Evolutionary conservation across 2,888 invertebrate genomes (phyloP).

Genomic region (Melanostoma scalare): DNA sequence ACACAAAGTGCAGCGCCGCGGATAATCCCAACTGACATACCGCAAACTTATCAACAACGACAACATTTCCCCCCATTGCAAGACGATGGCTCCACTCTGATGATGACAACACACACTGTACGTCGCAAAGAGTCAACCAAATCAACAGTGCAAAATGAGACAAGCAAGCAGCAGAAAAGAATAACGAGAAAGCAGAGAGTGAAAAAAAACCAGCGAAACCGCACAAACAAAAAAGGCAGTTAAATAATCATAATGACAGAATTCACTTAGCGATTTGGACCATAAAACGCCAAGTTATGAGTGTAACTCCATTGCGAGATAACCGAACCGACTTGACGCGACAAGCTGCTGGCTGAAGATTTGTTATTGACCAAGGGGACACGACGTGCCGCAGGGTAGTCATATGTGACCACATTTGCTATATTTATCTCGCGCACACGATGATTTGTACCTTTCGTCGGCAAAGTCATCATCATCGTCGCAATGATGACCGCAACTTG

Average conservation of each 20-base stretch:
- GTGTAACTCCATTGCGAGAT: constrained; percentile 54
- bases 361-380: constrained; percentile 42
- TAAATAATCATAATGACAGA: constrained; percentile 71
- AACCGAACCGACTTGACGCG: constrained; percentile 9
- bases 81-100: constrained; percentile 3
- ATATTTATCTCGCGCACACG: constrained; percentile 69
- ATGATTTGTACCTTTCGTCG: constrained; percentile 70
- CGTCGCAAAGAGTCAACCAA: constrained; percentile 57
- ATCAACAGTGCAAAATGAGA: constrained; percentile 48
- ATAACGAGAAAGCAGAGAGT: constrained; percentile 2
- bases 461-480: constrained; percentile 26
- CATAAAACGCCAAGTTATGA: constrained; percentile 70
- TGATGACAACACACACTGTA: constrained; percentile 28
- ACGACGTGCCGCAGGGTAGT: constrained; percentile 53
- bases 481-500: constrained; percentile 56
- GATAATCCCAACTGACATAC: constrained; percentile 64
- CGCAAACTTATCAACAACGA: constrained; percentile 67
- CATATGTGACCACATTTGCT: constrained; percentile 70
- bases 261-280: constrained; percentile 72
- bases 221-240: constrained; percentile 43
- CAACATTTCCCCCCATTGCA: constrained; percentile 52
- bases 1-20: constrained; percentile 53
- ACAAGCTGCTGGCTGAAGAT: constrained; percentile 26
- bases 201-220: constrained; percentile 15
- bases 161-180: constrained; percentile 24